Percentiles rank a stretch among this genome's conserved stretches.
Evolutionary conservation across 2,888 invertebrate genomes (phyloP).

Genomic region (Gastrophysa polygoni): DNA sequence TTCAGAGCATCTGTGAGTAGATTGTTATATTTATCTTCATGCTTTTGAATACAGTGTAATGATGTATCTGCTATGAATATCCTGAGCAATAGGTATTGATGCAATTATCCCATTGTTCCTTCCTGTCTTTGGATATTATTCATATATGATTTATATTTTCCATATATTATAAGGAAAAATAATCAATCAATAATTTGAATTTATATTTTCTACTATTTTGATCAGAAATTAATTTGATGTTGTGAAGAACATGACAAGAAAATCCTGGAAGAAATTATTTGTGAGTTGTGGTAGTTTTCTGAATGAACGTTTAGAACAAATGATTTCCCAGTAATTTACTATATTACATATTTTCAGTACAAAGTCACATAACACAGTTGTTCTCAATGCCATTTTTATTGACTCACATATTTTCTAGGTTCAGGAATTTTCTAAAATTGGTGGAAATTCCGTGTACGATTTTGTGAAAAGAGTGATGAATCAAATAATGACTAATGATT

Average conservation of each 20-base stretch:
- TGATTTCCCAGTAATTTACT: too few relatives aligned
- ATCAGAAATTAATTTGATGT: too few relatives aligned
- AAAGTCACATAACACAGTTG: background rate
- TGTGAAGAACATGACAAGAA: too few relatives aligned
- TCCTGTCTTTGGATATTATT: too few relatives aligned
- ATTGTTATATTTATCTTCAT: background rate
- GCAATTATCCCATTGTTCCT: background rate
- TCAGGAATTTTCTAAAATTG: background rate
- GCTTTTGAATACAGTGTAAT: background rate
- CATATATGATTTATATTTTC: too few relatives aligned
- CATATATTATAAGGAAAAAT: too few relatives aligned
- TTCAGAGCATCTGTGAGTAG: slow-evolving; percentile 3
- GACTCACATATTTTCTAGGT: slow-evolving; percentile 1
- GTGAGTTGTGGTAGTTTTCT: too few relatives aligned
- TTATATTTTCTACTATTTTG: too few relatives aligned
- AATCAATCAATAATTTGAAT: too few relatives aligned
- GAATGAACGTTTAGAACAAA: too few relatives aligned
- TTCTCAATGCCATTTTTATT: background rate
- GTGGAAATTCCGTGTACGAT: slow-evolving; percentile 3
- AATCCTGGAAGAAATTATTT: too few relatives aligned
- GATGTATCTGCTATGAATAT: background rate
- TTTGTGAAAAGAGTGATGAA: background rate
- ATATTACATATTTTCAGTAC: too few relatives aligned
- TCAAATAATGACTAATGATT: background rate
- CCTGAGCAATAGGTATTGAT: background rate